Evolutionary conservation across 92 coral and sea anemone genomes (phyloP), one percentile per base, ranked within the genome.

Genomic region (Nematostella vectensis): DNA sequence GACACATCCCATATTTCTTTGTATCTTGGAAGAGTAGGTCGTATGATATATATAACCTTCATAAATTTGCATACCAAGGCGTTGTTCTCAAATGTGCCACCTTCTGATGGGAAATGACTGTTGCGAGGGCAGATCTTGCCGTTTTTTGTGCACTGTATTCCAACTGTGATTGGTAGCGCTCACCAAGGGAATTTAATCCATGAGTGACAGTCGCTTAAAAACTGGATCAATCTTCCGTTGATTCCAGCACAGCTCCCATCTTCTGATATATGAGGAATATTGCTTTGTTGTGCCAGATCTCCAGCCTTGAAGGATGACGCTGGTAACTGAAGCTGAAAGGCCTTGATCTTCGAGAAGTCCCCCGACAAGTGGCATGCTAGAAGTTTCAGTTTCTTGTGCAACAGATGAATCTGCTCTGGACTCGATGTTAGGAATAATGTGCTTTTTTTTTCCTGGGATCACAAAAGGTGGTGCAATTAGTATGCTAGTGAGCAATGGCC

Each of bases 161-260:
- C n/a, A 76, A 61, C 9, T 53, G 31, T 48, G 50, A 54, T 18
- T 61, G 24, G 38, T 61, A 69, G 11, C 68, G 63, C 42, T 68
- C 77, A 31, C 55, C 38, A 31, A 69, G 53, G 27, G n/a, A n/a
- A n/a, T n/a, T n/a, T n/a, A n/a, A n/a, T n/a, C n/a, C n/a, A n/a
- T n/a, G n/a, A n/a, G n/a, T n/a, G n/a, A n/a, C n/a, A n/a, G n/a
- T n/a, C n/a, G n/a, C n/a, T 55, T 61, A 25, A 62, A 67, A 75
- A 68, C n/a, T 43, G 61, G 59, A 75, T 68, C 36, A 27, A 67
- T 54, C 27, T 68, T 36, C 56, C 67, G 36, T 29, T 18, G 29
- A 75, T 58, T 11, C 67, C 82, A 74, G 68, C 66, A 67, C 69
- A 58, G 63, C 52, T 74, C 74, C 81, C 81, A 74, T 26, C 54